A percentile compares a stretch with the other conserved stretches of the same genome.
phyloP scores from a whole-genome alignment of 2,113 vertebrate species.

The Colistium nudipinnis region DNA sequence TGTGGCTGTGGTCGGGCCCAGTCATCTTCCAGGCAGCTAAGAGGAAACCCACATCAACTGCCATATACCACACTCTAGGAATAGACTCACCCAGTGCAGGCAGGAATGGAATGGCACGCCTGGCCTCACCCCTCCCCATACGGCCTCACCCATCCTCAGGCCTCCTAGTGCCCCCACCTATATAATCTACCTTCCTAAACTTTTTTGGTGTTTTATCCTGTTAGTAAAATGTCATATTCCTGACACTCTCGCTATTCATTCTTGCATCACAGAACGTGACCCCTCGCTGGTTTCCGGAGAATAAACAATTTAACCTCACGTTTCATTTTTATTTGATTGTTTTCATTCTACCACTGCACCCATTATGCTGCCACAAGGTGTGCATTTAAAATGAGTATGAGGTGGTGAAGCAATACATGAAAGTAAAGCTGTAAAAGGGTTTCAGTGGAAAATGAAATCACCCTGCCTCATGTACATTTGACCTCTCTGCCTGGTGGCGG shows the following conservation, averaged over 20 bases:
- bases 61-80: conserved; percentile 85
- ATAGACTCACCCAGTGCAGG: conserved; percentile 72
- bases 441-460: conserved; percentile 42
- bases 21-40: conserved; percentile 97
- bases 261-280: neutral
- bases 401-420: too few species aligned
- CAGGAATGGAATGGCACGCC: conserved; percentile 76
- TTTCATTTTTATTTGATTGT: neutral
- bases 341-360: neutral
- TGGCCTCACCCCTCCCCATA: conserved; percentile 56
- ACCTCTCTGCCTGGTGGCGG: conserved; percentile 12
- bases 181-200: neutral
- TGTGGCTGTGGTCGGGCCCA: conserved; percentile 97
- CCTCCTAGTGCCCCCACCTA: neutral
- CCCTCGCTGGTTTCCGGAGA: too few species aligned
- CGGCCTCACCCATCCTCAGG: conserved; percentile 48
- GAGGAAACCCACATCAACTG: conserved; percentile 99
- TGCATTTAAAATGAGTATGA: neutral
- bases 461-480: conserved; percentile 22
- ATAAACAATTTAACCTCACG: neutral
- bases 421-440: conserved; percentile 4
- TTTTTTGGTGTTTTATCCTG: too few species aligned
- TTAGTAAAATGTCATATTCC: neutral
- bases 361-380: neutral
- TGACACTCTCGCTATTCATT: neutral